Conservation (phyloP, 35 echinoderm and acorn worm species). For the Apostichopus californicus region DNA sequence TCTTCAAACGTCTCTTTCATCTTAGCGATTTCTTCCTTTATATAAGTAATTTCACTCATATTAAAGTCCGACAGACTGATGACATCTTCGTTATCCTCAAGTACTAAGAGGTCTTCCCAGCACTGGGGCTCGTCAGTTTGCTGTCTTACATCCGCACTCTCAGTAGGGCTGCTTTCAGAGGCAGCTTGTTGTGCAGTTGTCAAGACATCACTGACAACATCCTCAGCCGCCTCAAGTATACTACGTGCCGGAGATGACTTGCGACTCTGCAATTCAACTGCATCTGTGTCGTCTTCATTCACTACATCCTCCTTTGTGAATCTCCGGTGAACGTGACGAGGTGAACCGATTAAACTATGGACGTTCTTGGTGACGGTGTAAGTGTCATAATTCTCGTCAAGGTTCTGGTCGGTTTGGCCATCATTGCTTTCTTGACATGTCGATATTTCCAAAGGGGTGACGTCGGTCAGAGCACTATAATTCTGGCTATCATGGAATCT, state of each 20-base stretch:
- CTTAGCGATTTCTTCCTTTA: constrained; percentile 16
- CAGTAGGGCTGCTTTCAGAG: background rate
- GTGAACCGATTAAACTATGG: no score
- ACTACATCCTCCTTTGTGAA: background rate
- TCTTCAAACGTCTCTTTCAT: constrained; percentile 29
- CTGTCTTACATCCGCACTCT: background rate
- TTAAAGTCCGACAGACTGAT: constrained; percentile 48
- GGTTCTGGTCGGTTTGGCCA: background rate
- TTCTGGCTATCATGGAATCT: background rate
- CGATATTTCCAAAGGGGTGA: background rate
- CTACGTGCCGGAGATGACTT: background rate
- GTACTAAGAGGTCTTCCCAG: constrained; percentile 46
- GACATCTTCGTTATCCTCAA: constrained; percentile 4
- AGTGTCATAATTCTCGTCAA: no score
- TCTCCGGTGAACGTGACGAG: background rate
- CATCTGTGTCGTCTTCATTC: background rate
- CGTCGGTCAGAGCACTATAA: background rate
- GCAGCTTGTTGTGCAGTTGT: background rate
- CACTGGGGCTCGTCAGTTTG: background rate
- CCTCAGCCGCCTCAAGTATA: background rate
- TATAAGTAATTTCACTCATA: constrained; percentile 21
- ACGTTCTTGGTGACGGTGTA: no score
- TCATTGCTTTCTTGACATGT: background rate
- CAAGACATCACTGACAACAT: constrained; percentile 19
- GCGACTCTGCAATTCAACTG: background rate